Percentiles rank a stretch among this genome's conserved stretches.
These are phyloP conservation scores for Ephialtes manifestator DNA, from an alignment of 2,888 invertebrate genomes.

Conservation along the genomic window DNA sequence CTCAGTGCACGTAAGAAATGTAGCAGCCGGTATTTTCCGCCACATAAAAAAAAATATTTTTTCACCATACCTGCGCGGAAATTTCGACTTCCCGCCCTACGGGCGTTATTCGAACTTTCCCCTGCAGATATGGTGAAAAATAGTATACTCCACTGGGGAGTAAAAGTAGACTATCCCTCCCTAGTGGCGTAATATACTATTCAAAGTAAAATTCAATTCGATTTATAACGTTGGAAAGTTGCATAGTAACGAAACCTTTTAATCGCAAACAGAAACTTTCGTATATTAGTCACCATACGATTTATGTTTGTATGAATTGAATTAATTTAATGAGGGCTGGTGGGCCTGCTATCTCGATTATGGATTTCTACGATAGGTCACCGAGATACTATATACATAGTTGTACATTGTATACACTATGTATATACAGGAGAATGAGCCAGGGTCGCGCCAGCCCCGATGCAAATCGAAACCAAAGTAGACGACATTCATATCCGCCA, in stretches of 20 bases:
- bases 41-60: too few species aligned
- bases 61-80: too few species aligned
- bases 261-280: conserved; percentile 39
- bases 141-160: too few species aligned
- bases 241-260: conserved; percentile 29
- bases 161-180: too few species aligned
- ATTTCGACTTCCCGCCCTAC: too few species aligned
- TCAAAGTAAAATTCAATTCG: background rate
- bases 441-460: conserved; percentile 27
- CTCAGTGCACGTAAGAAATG: background rate
- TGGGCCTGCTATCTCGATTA: conserved; percentile 37
- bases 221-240: background rate
- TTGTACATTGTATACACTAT: background rate
- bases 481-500: conserved; percentile 48
- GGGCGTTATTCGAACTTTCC: too few species aligned
- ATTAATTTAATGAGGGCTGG: conserved; percentile 41
- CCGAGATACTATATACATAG: conserved; percentile 65
- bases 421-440: background rate
- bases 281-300: conserved; percentile 44
- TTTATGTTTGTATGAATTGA: conserved; percentile 51
- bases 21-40: background rate
- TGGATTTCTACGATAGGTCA: conserved; percentile 68
- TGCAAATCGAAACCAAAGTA: conserved; percentile 39
- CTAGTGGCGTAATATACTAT: too few species aligned
- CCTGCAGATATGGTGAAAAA: too few species aligned